Percentiles rank a stretch among this genome's conserved stretches.
Conservation (phyloP, 2,888 invertebrate genomes). For the Ophioninae sp. region DNA sequence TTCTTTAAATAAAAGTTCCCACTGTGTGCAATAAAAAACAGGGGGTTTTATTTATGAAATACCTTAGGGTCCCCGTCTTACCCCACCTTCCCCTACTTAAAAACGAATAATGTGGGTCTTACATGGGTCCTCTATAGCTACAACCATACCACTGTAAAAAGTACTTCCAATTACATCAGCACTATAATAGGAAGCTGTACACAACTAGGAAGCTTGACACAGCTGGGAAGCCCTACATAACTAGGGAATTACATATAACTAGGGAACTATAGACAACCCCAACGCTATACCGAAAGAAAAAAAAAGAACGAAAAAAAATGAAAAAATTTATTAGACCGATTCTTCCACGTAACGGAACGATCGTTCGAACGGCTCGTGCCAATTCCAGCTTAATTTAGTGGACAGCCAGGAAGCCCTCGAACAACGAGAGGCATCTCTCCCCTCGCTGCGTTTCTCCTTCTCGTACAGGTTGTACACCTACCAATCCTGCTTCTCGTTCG, state of each 20-base stretch:
- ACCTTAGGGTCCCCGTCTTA: too few species aligned
- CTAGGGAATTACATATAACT: background rate
- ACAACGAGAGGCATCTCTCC: too few species aligned
- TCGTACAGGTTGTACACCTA: background rate
- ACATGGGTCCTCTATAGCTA: too few species aligned
- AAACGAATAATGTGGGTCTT: too few species aligned
- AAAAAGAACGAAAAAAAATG: background rate
- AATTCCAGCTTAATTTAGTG: slow-evolving; percentile 57
- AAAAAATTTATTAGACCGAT: slow-evolving; percentile 52
- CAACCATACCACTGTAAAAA: too few species aligned
- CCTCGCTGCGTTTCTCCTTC: background rate
- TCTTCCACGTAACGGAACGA: slow-evolving; percentile 32
- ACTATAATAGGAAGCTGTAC: too few species aligned
- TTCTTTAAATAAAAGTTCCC: too few species aligned
- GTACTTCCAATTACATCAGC: too few species aligned
- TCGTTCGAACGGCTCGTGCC: slow-evolving; percentile 55
- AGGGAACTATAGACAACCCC: background rate
- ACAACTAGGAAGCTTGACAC: too few species aligned
- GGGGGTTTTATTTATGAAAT: too few species aligned
- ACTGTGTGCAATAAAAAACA: too few species aligned
- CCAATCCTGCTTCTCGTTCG: slow-evolving; percentile 7
- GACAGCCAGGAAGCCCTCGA: slow-evolving; percentile 10
- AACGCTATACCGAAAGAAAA: background rate
- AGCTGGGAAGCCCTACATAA: background rate
- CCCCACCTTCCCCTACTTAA: too few species aligned